Percentiles rank a stretch among this genome's conserved stretches.
Evolutionary conservation across 2,113 vertebrate species (phyloP).

Genomic region (Apodemus speciosus): DNA sequence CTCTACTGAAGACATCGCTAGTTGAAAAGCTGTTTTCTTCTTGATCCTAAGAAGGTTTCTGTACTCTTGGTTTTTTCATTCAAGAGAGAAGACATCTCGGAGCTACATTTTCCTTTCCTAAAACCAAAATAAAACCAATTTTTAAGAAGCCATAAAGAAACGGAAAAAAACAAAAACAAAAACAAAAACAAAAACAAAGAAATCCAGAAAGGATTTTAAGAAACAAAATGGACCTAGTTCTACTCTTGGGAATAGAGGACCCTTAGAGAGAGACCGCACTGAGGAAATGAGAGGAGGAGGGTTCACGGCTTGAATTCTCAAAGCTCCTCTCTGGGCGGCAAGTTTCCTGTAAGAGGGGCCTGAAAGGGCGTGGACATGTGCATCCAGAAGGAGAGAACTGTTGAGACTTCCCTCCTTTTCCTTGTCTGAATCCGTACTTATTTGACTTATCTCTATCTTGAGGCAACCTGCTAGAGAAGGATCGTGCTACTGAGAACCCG

Average conservation of each 20-base stretch:
- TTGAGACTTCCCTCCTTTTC: not conserved
- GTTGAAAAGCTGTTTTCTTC: not conserved
- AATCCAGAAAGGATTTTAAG: slow-evolving; percentile 21
- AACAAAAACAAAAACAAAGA: not conserved
- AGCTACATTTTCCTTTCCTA: not conserved
- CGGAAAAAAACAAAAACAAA: too few relatives aligned
- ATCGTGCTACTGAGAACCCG: not conserved
- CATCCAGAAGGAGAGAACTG: not conserved
- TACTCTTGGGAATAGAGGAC: not conserved
- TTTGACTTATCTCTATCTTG: not conserved
- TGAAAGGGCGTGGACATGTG: not conserved
- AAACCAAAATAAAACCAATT: slow-evolving; percentile 33
- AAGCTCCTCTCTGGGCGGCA: not conserved
- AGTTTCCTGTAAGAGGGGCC: not conserved
- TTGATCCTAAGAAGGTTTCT: not conserved
- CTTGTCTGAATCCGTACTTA: not conserved
- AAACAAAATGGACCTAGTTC: not conserved
- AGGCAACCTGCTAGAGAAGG: not conserved
- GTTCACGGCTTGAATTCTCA: not conserved
- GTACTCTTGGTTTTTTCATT: not conserved
- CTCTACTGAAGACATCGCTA: not conserved
- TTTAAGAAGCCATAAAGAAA: slow-evolving; percentile 7
- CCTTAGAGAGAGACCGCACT: not conserved
- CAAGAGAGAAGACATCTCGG: not conserved
- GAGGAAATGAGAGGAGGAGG: not conserved